phyloP scores from a whole-genome alignment of 2,797 vertebrate species.

The Neosilurus mollespiculum region DNA sequence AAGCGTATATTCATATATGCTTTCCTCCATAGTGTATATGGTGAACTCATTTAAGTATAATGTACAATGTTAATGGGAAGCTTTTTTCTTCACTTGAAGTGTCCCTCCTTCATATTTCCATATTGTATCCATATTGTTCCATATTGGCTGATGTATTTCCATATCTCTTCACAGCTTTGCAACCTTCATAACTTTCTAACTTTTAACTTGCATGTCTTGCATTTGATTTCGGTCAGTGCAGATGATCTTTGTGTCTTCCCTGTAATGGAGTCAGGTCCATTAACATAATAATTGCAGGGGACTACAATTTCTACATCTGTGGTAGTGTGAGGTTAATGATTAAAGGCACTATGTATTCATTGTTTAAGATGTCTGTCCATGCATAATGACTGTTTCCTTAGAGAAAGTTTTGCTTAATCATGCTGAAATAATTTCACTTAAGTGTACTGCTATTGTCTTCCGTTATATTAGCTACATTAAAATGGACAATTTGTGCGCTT shows the following conservation, averaged over 20 bases:
- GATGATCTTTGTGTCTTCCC: slow-evolving; percentile 41
- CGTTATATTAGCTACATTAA: slow-evolving; percentile 79
- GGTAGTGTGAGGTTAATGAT: slow-evolving; percentile 52
- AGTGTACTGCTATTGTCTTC: slow-evolving; percentile 66
- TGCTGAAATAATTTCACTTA: slow-evolving; percentile 78
- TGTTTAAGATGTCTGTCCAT: slow-evolving; percentile 63
- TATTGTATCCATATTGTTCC: too few species aligned
- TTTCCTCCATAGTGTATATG: background rate
- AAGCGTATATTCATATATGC: background rate
- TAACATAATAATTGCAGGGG: slow-evolving; percentile 49
- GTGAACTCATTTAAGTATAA: background rate
- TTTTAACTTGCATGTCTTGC: slow-evolving; percentile 36
- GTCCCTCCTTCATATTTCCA: background rate
- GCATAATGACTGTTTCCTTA: slow-evolving; percentile 69
- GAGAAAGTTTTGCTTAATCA: slow-evolving; percentile 79
- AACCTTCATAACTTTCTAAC: slow-evolving; percentile 31
- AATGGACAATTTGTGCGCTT: slow-evolving; percentile 80
- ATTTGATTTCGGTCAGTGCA: slow-evolving; percentile 39
- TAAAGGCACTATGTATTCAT: slow-evolving; percentile 60
- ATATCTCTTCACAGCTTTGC: background rate
- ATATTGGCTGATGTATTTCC: background rate
- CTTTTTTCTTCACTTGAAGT: background rate
- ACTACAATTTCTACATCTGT: slow-evolving; percentile 50
- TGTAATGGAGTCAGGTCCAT: slow-evolving; percentile 45
- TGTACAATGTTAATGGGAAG: background rate